Evolutionary conservation across 2,797 vertebrate genomes (phyloP), one percentile per base, ranked within the genome.

Genomic region (Botia kubotai): DNA sequence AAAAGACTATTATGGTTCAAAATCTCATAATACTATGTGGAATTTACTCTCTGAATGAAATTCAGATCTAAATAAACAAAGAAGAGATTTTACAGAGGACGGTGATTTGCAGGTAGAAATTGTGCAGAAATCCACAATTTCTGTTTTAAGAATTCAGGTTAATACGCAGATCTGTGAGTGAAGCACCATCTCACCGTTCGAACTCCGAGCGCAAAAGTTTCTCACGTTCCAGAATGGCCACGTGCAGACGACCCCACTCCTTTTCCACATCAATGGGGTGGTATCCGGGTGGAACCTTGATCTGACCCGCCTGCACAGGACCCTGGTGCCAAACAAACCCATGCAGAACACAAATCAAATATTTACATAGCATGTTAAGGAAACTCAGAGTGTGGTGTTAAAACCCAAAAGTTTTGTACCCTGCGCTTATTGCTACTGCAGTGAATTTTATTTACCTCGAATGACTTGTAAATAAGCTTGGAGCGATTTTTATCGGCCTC

Each of bases 221-320:
- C 90, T 98, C 97, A 2, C 97, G 80, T 91, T 98, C 97, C 91
- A 98, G 92, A 17, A 98, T 97, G 72, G 96, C 95, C 1, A 96
- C 94, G 0, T 98, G 97, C 71, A 98, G 93, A n/a, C 92, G 93
- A 4, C 97, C 97, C 97, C 97, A 98, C 55, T 98, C 97, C 89
- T 98, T 98, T 92, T 98, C 97, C 90, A 98, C 96, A 0, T 98
- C 97, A 5, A 98, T 88, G 0, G 97, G 97, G 84, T 98, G 97
- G 88, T 94, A 96, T 6, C 95, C 94, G 0, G 95, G 94, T 0
- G 97, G 95, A 43, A 97, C 93, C 89, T 98, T 97, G 72, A 98
- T 87, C 52, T 95, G 95, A 2, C 97, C 97, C 0, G 93, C 86
- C 88, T 97, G 95, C 46, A 97, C 95, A 0, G 96, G 94, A 0